Base-by-base conservation (phyloP, 2,797 vertebrate species). In the Enteromius thamalakanensis region DNA sequence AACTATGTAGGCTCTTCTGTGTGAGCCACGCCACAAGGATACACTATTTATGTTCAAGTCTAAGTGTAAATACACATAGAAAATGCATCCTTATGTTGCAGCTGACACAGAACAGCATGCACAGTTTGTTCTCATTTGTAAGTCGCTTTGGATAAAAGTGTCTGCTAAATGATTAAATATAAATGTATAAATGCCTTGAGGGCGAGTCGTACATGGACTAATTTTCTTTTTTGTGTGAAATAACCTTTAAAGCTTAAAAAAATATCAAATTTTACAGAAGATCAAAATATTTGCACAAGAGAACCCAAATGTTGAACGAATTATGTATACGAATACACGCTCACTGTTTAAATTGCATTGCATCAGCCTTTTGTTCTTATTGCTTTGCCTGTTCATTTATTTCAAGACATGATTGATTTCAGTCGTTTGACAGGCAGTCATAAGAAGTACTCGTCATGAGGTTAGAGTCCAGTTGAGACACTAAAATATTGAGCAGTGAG, bases 401-500 rank as follows among this genome's bases (percentile, higher is more conserved):
- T 68, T 76, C 29, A n/a, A 76, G n/a, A 47, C 49, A 64, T 42
- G 37, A 51, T 8, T 47, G 72, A 19, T 42, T 55, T 86, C 34
- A 65, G 67, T 86, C 15, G 17, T 64, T 78, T 84, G 81, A 85
- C 81, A 84, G 81, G 26, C 29, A 79, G 78, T 81, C 78, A 68
- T 79, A 72, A 81, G 78, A 72, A 83, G 53, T 19, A 65, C 62
- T 76, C 62, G 81, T 86, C 77, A 81, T 65, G 80, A 83, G 86
- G 85, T 69, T 77, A 86, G 78, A 85, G 82, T 86, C 80, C 86
- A 87, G 80, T 58, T 80, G 55, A 62, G 77, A 82, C 80, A 79
- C 84, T 89, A 82, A 89, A 89, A 89, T 84, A 87, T 76, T 88
- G 71, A 87, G 62, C 40, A 85, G 77, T 83, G 80, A 87, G 85